These are phyloP conservation scores for Isotomurus palustris DNA, from an alignment of 2,888 invertebrate species.

Conservation along the genomic window DNA sequence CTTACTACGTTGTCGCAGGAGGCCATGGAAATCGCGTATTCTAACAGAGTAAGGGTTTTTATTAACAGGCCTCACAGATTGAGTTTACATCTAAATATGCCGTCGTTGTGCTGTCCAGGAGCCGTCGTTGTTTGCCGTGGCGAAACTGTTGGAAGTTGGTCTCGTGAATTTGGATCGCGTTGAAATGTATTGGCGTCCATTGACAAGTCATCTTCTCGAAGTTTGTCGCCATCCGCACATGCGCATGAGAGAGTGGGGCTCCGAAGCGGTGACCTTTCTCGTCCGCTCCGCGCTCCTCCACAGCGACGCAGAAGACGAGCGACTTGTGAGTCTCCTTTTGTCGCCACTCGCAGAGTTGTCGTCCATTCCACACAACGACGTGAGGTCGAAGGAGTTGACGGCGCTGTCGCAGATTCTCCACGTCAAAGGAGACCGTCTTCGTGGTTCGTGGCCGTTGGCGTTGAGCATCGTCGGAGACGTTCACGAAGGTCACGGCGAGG, in stretches of 20 bases:
- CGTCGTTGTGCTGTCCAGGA: slow-evolving; percentile 59
- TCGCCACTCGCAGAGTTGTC: slow-evolving; percentile 89
- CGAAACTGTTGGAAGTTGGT: slow-evolving; percentile 96
- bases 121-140: slow-evolving; percentile 93
- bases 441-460: slow-evolving; percentile 91
- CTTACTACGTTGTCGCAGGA: slow-evolving; percentile 92
- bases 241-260: slow-evolving; percentile 95
- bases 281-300: slow-evolving; percentile 86
- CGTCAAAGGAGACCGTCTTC: slow-evolving; percentile 83
- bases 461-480: slow-evolving; percentile 94
- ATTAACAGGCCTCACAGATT: neutral
- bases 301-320: slow-evolving; percentile 74
- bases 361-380: slow-evolving; percentile 84
- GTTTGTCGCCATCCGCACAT: slow-evolving; percentile 94
- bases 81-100: too few species aligned
- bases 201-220: slow-evolving; percentile 92
- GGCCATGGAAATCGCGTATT: slow-evolving; percentile 93
- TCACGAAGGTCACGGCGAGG: slow-evolving; percentile 85
- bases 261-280: slow-evolving; percentile 89
- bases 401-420: slow-evolving; percentile 90
- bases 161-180: slow-evolving; percentile 88
- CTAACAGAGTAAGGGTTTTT: slow-evolving; percentile 67
- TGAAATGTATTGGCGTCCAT: slow-evolving; percentile 89
- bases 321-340: slow-evolving; percentile 78
- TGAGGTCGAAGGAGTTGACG: slow-evolving; percentile 88